phyloP scores from a whole-genome alignment of 2,113 vertebrate genomes.

The Henicopernis longicauda region DNA sequence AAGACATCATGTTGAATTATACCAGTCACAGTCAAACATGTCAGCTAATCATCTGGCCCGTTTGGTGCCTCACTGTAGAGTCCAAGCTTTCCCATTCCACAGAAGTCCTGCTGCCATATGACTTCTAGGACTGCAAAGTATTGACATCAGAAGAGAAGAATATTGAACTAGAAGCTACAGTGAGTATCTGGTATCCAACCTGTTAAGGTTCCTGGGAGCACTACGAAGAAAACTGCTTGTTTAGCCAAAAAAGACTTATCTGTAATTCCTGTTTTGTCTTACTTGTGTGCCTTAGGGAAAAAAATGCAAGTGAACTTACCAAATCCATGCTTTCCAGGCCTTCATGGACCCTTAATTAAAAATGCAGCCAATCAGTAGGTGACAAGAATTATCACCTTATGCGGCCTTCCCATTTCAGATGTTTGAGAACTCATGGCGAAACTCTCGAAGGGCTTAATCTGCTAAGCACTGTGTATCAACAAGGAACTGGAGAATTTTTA shows the following conservation, averaged over 20 bases:
- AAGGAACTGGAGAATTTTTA: background rate
- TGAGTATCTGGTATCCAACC: background rate
- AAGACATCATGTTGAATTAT: background rate
- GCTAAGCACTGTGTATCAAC: background rate
- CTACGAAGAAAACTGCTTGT: background rate
- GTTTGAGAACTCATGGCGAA: fast-evolving
- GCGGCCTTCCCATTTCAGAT: background rate
- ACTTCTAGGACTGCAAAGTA: background rate
- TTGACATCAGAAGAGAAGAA: background rate
- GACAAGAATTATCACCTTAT: background rate
- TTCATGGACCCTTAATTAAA: background rate
- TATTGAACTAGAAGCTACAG: background rate
- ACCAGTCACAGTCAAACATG: background rate
- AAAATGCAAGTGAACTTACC: background rate
- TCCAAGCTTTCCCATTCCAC: background rate
- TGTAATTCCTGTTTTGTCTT: background rate
- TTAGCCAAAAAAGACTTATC: background rate
- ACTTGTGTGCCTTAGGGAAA: background rate
- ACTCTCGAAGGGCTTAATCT: background rate
- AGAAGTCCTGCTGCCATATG: background rate
- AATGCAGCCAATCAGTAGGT: background rate
- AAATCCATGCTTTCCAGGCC: background rate
- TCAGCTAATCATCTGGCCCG: background rate
- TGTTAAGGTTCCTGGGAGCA: background rate
- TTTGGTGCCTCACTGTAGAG: background rate